Percentiles rank a stretch among this genome's conserved stretches.
phyloP scores from a whole-genome alignment of 2,888 invertebrate genomes.

The Phytoseiulus persimilis region DNA sequence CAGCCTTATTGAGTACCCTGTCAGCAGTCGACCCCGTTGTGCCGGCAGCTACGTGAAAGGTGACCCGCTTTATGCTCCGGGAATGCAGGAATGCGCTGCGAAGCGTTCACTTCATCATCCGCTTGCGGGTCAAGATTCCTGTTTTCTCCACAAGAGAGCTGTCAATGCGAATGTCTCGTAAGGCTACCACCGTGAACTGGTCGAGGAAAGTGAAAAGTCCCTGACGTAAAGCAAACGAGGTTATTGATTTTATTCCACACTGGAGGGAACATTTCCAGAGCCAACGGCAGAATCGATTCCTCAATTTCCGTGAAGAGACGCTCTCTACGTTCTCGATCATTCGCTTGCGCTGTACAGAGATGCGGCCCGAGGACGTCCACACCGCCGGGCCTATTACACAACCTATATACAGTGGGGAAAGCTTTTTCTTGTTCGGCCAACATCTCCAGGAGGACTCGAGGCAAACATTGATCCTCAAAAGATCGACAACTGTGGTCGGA shows the following conservation, averaged over 20 bases:
- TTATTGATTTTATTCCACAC: not conserved
- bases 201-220: not conserved
- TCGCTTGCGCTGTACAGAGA: not conserved
- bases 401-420: not conserved
- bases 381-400: not conserved
- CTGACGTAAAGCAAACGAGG: not conserved
- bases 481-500: not conserved
- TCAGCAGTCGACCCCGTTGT: too few relatives aligned
- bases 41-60: too few relatives aligned
- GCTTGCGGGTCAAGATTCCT: too few relatives aligned
- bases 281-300: not conserved
- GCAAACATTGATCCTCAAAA: not conserved
- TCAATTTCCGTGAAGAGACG: not conserved
- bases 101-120: too few relatives aligned
- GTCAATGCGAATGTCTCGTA: too few relatives aligned
- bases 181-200: too few relatives aligned
- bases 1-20: too few relatives aligned
- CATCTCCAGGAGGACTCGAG: not conserved
- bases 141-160: too few relatives aligned
- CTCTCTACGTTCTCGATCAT: not conserved
- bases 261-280: not conserved
- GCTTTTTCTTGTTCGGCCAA: not conserved
- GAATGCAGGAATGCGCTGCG: too few relatives aligned
- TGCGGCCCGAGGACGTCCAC: not conserved
- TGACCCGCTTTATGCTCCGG: too few relatives aligned